Evolutionary conservation across 2,797 vertebrate genomes (phyloP), one percentile per base, ranked within the genome.

Genomic region (Crenuchus spilurus): DNA sequence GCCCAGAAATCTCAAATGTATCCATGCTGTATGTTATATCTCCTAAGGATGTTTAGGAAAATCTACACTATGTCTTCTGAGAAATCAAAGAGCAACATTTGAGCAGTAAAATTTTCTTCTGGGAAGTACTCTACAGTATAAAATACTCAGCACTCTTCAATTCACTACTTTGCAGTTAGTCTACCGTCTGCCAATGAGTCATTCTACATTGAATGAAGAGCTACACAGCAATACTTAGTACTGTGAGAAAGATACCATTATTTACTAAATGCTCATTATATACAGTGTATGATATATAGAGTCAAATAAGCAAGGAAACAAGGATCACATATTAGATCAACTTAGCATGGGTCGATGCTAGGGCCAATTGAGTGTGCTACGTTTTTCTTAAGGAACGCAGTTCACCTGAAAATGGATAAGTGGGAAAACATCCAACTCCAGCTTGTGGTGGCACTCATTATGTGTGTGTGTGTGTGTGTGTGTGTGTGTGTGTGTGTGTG

Each of bases 341-440:
- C 37, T 22, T 60, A 39, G 1, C 10, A 28, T 8, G 11, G 33
- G 46, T 61, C 41, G 8, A 61, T 51, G 20, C 58, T 44, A 5
- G 13, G 52, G 10, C 31, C 1, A 66, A 79, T 79, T 64, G 49
- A 79, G 70, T 58, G 72, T 75, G 58, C 75, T 75, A 41, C 58
- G 41, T 18, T 44, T 78, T 30, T 75, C 58, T 70, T 62, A 33
- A 46, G 46, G 46, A 22, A 61, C 72, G 61, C 75, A 77, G 76
- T 80, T 80, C 70, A 80, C 73, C 68, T 76, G 72, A 37, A 74
- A 60, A 79, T 69, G 64, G 72, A 65, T 46, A 26, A 57, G 33
- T 55, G 58, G 72, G 51, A 82, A 74, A 63, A 44, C 57, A 49
- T 65, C 67, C 48, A 75, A 48, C 69, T 18, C 51, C 68, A 44